Percentiles rank a stretch among this genome's conserved stretches.
These are phyloP conservation scores for Bos javanicus DNA, from an alignment of 2,113 vertebrate genomes.

Conservation along the genomic window DNA sequence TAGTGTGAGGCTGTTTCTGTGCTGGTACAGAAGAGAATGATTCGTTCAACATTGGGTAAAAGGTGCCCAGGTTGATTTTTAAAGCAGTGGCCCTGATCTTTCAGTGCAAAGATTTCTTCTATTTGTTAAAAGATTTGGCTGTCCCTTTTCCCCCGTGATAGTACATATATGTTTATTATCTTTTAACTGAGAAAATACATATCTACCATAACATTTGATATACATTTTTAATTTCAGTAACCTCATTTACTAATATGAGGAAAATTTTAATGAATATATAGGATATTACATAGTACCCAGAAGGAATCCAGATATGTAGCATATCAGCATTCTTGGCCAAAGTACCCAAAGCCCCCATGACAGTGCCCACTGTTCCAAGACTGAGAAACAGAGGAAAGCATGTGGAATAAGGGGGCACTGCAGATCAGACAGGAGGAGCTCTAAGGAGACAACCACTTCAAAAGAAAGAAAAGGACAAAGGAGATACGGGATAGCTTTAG, in stretches of 20 bases:
- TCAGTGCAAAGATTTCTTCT: not conserved
- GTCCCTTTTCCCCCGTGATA: not conserved
- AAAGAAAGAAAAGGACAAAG: not conserved
- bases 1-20: not conserved
- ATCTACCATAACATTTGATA: not conserved
- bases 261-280: not conserved
- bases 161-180: not conserved
- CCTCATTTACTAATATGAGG: not conserved
- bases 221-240: not conserved
- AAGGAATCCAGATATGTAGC: not conserved
- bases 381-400: not conserved
- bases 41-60: not conserved
- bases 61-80: not conserved
- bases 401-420: not conserved
- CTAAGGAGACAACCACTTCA: not conserved
- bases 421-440: not conserved
- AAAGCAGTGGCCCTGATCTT: not conserved
- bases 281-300: no score
- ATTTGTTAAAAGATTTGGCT: not conserved
- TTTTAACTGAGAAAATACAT: not conserved
- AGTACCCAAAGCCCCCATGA: not conserved
- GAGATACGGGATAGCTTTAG: not conserved
- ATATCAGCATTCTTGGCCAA: not conserved
- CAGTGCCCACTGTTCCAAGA: not conserved
- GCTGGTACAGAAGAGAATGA: not conserved